phyloP scores from a whole-genome alignment of 2,113 vertebrate species.

The Ptychochromis oligacanthus region DNA sequence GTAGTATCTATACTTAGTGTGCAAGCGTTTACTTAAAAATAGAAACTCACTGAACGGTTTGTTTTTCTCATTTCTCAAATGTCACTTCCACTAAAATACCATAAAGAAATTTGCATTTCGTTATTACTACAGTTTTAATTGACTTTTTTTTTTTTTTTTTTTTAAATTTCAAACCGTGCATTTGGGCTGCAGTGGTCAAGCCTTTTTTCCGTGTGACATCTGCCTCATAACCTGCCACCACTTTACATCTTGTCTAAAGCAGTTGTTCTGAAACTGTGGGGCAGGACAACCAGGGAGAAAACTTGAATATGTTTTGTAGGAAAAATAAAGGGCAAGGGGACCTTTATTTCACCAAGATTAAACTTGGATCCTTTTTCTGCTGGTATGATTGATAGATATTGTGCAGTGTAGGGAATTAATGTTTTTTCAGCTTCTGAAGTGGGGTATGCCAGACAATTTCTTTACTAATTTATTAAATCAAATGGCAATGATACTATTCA shows the following conservation, averaged over 20 bases:
- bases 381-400: slow-evolving; percentile 1
- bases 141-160: too few species aligned
- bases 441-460: not conserved
- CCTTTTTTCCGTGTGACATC: not conserved
- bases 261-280: not conserved
- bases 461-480: not conserved
- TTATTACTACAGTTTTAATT: not conserved
- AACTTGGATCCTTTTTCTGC: not conserved
- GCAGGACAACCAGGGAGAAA: not conserved
- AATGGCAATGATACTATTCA: not conserved
- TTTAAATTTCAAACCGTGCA: not conserved
- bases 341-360: not conserved
- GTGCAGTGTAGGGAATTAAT: not conserved
- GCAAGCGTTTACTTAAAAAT: not conserved
- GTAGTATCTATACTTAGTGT: slow-evolving; percentile 15
- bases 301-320: not conserved
- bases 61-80: not conserved
- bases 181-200: slow-evolving; percentile 11
- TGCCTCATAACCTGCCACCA: not conserved
- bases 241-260: slow-evolving; percentile 2
- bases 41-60: not conserved
- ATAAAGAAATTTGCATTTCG: not conserved
- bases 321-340: not conserved
- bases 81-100: slow-evolving; percentile 6
- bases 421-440: not conserved